Conservation (phyloP, 2,113 vertebrate genomes). For the Labeo catla region DNA sequence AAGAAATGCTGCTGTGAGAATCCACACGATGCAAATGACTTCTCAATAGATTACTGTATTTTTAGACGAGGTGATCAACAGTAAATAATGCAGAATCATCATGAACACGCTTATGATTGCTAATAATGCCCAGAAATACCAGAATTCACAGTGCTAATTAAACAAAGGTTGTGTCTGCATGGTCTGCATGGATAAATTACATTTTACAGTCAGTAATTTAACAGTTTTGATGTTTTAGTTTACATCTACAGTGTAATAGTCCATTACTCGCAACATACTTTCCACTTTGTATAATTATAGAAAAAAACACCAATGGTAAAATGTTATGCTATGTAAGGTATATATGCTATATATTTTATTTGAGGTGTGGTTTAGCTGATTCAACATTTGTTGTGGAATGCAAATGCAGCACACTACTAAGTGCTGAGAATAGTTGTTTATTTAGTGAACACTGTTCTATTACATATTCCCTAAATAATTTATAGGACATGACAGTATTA, state of each 20-base stretch:
- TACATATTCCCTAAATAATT: constrained; percentile 2
- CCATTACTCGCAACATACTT: neutral
- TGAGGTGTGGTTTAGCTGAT: neutral
- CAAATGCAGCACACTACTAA: neutral
- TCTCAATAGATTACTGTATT: neutral
- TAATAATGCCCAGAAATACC: neutral
- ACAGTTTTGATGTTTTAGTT: neutral
- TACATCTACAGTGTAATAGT: neutral
- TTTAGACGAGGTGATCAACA: constrained; percentile 11
- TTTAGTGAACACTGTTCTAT: neutral
- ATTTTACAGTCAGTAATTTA: neutral
- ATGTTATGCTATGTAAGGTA: neutral
- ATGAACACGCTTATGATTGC: neutral
- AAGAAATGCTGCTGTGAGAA: neutral
- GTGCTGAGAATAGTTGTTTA: neutral
- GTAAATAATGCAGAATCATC: neutral
- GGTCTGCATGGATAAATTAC: neutral
- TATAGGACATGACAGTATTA: neutral
- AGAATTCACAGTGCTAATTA: constrained; percentile 13
- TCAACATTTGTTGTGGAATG: neutral
- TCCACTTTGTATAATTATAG: neutral
- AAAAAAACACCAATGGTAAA: neutral
- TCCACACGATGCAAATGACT: neutral
- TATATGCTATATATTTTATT: neutral
- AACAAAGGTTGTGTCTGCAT: no score